A percentile compares a stretch with the other conserved stretches of the same genome.
phyloP scores from a whole-genome alignment of 2,113 vertebrate genomes.

The Apodemus sylvaticus region DNA sequence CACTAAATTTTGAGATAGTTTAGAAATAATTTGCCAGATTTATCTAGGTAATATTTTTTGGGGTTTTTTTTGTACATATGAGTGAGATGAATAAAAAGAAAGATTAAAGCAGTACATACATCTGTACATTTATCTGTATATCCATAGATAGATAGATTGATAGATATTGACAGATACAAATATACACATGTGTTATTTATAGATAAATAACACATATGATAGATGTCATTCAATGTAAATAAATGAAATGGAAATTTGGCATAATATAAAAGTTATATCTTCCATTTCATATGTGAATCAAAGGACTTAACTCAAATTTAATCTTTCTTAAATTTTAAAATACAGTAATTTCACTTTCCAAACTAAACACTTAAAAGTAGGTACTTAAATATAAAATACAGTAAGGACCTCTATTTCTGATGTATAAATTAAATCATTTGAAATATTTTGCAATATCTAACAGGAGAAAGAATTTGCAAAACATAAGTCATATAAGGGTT shows the following conservation, averaged over 20 bases:
- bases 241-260: not conserved
- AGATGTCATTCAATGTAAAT: not conserved
- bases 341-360: not conserved
- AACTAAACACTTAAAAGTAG: not conserved
- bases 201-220: too few relatives aligned
- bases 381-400: too few relatives aligned
- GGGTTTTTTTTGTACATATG: not conserved
- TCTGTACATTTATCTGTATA: not conserved
- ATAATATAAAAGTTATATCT: not conserved
- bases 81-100: not conserved
- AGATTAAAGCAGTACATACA: not conserved
- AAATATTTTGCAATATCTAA: not conserved
- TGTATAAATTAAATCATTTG: not conserved
- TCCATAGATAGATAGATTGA: too few relatives aligned
- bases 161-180: too few relatives aligned
- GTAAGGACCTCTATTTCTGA: not conserved
- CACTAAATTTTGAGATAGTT: not conserved
- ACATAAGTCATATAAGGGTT: not conserved
- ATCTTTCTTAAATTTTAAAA: not conserved
- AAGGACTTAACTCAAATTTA: not conserved
- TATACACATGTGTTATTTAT: too few relatives aligned
- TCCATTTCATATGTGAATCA: not conserved
- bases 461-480: not conserved
- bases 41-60: not conserved
- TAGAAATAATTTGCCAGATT: not conserved